Base-by-base conservation (phyloP, 2,888 invertebrate species). In the Synanthedon vespiformis region DNA sequence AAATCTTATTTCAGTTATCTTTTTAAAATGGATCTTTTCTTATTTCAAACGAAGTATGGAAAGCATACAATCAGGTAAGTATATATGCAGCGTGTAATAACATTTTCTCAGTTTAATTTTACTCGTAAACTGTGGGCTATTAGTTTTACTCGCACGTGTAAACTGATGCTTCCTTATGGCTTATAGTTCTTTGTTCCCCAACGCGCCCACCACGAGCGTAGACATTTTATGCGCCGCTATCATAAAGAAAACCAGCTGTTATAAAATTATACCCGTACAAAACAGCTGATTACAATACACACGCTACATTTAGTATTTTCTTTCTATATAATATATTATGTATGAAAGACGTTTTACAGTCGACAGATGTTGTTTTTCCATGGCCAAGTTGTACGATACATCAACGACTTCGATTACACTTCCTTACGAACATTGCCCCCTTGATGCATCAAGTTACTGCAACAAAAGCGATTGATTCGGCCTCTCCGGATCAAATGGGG, bases 381-480 rank as follows among this genome's bases (percentile, higher is more conserved):
- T 14, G 44, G 44, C 44, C 44, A 44, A 44, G n/a, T 13, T 44
- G 44, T 44, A 44, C 44, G 13, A 44, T 13, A 44, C 48, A 18
- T 44, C 22, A 48, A 18, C 12, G 22, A 48, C 48, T 48, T 48
- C 48, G 16, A 50, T 34, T 50, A 50, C 27, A 50, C 50, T 34
- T 50, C 40, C 50, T 50, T 22, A 13, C 50, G 40, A 40, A 50
- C 50, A n/a, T 50, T 50, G 50, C 34, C 65, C 65, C 63, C 61
- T 63, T 70, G 68, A 68, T 72, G 77, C 78, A 76, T 77, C 72
- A 72, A 73, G 72, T 74, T 72, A 74, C 70, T 80, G 80, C 82
- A 84, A 81, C 85, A 81, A 84, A 84, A 77, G 77, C 78, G 77
- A 84, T 82, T 83, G 84, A 82, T 80, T 80, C 75, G 73, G 67